These are phyloP conservation scores for Vireo altiloquus DNA, from an alignment of 2,113 vertebrate genomes.

Conservation along the genomic window DNA sequence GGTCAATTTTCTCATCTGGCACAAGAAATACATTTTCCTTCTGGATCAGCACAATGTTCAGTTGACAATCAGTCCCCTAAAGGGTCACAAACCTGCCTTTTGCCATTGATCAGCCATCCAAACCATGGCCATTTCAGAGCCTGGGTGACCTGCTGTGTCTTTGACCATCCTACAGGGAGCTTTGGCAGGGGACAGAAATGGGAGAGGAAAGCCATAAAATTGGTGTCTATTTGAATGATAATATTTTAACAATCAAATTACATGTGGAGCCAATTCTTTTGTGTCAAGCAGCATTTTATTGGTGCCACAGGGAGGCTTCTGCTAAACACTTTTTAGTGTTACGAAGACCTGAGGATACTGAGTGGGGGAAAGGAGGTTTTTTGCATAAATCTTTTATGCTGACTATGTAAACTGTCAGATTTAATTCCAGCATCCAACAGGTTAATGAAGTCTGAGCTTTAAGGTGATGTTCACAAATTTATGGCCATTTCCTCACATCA, in stretches of 20 bases:
- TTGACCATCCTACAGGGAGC: not conserved
- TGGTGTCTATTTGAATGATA: not conserved
- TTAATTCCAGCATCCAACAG: conserved; percentile 21
- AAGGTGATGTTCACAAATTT: not conserved
- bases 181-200: not conserved
- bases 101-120: not conserved
- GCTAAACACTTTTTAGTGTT: not conserved
- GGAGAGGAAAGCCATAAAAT: not conserved
- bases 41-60: not conserved
- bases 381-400: not conserved
- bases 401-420: not conserved
- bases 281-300: not conserved
- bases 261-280: not conserved
- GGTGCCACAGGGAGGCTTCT: not conserved
- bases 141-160: not conserved
- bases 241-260: not conserved
- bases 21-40: not conserved
- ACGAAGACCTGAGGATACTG: not conserved
- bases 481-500: not conserved
- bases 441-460: conserved; percentile 45
- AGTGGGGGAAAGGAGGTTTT: not conserved
- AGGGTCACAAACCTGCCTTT: not conserved
- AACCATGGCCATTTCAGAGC: not conserved
- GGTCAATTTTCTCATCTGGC: not conserved
- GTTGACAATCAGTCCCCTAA: not conserved